Evolutionary conservation across 2,888 invertebrate species (phyloP).

Genomic region (Calliphora vomitoria): DNA sequence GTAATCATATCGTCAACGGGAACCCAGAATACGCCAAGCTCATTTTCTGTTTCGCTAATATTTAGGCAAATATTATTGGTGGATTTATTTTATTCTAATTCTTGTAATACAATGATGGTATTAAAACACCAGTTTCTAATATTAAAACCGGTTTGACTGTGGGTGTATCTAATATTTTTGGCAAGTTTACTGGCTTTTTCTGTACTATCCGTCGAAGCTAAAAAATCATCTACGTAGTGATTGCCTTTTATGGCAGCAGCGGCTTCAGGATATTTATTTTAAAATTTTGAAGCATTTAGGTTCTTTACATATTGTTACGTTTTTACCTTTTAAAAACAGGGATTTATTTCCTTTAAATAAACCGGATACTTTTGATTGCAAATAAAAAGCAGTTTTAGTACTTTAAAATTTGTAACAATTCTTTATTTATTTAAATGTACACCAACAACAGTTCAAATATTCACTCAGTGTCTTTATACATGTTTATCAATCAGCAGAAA

Average conservation of each 20-base stretch:
- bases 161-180: slow-evolving; percentile 17
- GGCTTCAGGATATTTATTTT: slow-evolving; percentile 38
- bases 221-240: slow-evolving; percentile 51
- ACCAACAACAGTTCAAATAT: no score
- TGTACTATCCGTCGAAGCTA: slow-evolving; percentile 40
- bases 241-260: slow-evolving; percentile 43
- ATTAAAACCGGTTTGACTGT: slow-evolving; percentile 47
- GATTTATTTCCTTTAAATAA: no score
- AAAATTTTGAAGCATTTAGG: slow-evolving; percentile 43
- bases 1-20: slow-evolving; percentile 6
- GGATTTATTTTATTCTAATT: not conserved
- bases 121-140: slow-evolving; percentile 49
- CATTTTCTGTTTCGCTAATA: slow-evolving; percentile 23
- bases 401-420: no score
- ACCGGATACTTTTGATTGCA: no score
- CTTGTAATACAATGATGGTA: not conserved
- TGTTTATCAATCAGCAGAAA: no score
- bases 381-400: no score
- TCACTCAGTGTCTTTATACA: no score
- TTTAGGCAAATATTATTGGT: slow-evolving; percentile 1
- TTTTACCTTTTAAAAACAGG: no score
- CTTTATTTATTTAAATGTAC: no score
- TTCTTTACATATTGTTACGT: slow-evolving; percentile 60
- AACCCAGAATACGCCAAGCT: slow-evolving; percentile 23
- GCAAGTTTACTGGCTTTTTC: slow-evolving; percentile 43